Percentiles rank a stretch among this genome's conserved stretches.
These are phyloP conservation scores for Globodera rostochiensis DNA, from an alignment of 1,140 invertebrate species.

Conservation along the genomic window DNA sequence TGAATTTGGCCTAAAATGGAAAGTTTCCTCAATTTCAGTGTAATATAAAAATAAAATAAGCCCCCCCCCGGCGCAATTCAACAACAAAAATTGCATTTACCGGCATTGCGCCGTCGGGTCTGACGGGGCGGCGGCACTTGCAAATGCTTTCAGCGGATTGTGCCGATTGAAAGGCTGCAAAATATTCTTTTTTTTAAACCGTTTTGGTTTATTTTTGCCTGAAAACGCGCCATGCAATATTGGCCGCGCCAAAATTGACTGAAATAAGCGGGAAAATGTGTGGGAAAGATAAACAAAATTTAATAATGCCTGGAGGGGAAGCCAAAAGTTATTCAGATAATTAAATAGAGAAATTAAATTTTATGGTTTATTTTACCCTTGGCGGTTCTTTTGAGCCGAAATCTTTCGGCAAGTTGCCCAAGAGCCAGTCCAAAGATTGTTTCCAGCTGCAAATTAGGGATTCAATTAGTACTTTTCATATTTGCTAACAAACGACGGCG, in stretches of 20 bases:
- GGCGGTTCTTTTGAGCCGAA: constrained; percentile 56
- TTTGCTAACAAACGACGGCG: constrained; percentile 51
- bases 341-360: neutral
- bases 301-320: too few relatives aligned
- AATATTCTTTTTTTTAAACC: neutral
- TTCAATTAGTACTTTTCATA: constrained; percentile 13
- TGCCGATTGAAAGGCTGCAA: constrained; percentile 59
- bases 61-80: too few relatives aligned
- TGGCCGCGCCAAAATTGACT: constrained; percentile 62
- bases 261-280: constrained; percentile 4
- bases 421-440: constrained; percentile 64
- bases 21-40: too few relatives aligned
- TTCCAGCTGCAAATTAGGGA: constrained; percentile 29
- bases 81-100: constrained; percentile 6
- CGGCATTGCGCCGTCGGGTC: constrained; percentile 52
- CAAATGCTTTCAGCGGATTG: constrained; percentile 63
- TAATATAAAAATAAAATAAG: too few relatives aligned
- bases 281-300: too few relatives aligned
- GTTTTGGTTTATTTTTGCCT: neutral
- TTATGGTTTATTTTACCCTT: constrained; percentile 49
- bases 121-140: constrained; percentile 26
- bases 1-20: constrained; percentile 32
- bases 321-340: too few relatives aligned
- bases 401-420: constrained; percentile 63
- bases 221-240: constrained; percentile 62